Conservation (phyloP, 1,140 invertebrate species). For the Vanessa atalanta region DNA sequence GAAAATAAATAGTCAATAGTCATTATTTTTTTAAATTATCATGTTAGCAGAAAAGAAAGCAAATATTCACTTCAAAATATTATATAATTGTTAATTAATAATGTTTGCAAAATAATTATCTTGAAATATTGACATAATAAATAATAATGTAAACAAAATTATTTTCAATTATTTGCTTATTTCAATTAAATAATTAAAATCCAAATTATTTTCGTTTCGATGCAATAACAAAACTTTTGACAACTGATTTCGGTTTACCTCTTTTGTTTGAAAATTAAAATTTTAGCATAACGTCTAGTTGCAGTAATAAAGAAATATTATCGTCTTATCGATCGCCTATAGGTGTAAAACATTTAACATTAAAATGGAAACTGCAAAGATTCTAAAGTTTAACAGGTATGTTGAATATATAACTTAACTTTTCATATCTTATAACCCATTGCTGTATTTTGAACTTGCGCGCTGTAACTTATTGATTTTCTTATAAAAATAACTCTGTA, state of each 20-base stretch:
- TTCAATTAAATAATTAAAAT: too few species aligned
- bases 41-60: too few species aligned
- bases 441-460: conserved; percentile 66
- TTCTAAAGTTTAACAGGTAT: conserved; percentile 57
- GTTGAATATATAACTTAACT: conserved; percentile 26
- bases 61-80: too few species aligned
- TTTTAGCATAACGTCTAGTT: conserved; percentile 22
- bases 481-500: conserved; percentile 71
- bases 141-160: too few species aligned
- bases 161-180: too few species aligned
- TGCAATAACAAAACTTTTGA: conserved; percentile 37
- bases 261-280: conserved; percentile 41
- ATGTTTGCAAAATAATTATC: too few species aligned
- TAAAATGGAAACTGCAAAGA: conserved; percentile 46
- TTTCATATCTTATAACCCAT: neutral
- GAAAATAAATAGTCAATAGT: too few species aligned
- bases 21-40: too few species aligned
- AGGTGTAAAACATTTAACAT: neutral
- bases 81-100: too few species aligned
- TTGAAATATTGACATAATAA: too few species aligned
- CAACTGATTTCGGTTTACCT: conserved; percentile 39
- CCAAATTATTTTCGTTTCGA: neutral
- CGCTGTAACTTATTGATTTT: conserved; percentile 78
- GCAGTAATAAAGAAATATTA: conserved; percentile 4
- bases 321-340: neutral